Conservation (phyloP, 2,888 invertebrate genomes). For the Cyaniris semiargus region DNA sequence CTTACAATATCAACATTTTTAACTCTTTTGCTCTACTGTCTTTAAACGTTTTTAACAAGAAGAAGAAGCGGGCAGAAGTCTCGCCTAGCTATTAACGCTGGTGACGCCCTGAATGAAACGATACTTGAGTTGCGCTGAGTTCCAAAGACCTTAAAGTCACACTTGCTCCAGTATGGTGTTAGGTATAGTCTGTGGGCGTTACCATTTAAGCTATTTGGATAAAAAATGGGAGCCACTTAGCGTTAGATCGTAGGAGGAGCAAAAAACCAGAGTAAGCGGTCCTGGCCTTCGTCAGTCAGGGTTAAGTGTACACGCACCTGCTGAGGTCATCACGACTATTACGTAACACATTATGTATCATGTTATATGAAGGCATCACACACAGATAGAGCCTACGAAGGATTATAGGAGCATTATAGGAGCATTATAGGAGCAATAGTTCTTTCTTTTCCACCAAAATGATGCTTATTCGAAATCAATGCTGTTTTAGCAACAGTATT, state of each 20-base stretch:
- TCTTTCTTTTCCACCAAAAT: too few species aligned
- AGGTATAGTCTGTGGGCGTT: neutral
- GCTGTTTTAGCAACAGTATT: too few species aligned
- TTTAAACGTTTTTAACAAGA: too few species aligned
- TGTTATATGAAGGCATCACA: neutral
- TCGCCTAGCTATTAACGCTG: too few species aligned
- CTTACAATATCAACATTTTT: too few species aligned
- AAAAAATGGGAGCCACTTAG: constrained; percentile 1
- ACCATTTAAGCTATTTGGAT: neutral
- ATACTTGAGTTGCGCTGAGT: neutral
- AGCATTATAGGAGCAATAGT: too few species aligned
- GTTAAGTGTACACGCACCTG: constrained; percentile 17
- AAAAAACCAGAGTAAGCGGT: constrained; percentile 17
- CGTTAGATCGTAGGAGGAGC: neutral
- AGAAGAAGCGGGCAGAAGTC: too few species aligned
- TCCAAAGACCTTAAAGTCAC: neutral
- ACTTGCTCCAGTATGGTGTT: neutral
- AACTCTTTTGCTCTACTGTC: too few species aligned
- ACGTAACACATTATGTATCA: neutral
- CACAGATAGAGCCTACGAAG: too few species aligned
- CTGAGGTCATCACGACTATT: constrained; percentile 17
- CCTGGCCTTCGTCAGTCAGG: constrained; percentile 12
- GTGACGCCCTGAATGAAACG: too few species aligned
- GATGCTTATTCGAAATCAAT: too few species aligned
- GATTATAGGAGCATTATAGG: too few species aligned